Conservation (phyloP, 2,888 invertebrate species). For the Ellobium chinense region DNA sequence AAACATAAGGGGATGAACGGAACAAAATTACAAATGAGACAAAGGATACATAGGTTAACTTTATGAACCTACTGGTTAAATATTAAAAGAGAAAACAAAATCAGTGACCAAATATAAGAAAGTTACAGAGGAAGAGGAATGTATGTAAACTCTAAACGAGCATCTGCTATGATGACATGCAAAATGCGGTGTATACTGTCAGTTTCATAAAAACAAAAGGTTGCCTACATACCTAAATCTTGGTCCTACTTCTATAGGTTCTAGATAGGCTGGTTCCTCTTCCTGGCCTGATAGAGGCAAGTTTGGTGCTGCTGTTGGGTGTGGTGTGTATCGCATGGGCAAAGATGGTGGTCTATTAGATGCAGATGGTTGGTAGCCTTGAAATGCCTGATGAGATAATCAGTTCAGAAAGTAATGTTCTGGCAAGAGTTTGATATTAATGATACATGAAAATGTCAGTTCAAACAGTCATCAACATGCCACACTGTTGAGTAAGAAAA, state of each 20-base stretch:
- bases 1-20: not conserved
- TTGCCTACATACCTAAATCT: constrained; percentile 4
- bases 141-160: too few relatives aligned
- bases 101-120: not conserved
- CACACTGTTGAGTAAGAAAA: too few relatives aligned
- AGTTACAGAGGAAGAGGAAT: not conserved
- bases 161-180: too few relatives aligned
- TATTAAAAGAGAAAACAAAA: not conserved
- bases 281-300: not conserved
- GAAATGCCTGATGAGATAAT: not conserved
- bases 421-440: too few relatives aligned
- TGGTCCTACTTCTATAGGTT: constrained; percentile 9
- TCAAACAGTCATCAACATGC: too few relatives aligned
- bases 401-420: not conserved
- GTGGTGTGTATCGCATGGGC: constrained; percentile 3
- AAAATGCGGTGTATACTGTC: too few relatives aligned
- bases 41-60: not conserved
- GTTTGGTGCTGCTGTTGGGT: not conserved
- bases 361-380: constrained; percentile 2
- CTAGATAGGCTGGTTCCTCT: constrained; percentile 18
- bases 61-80: not conserved
- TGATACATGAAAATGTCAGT: too few relatives aligned
- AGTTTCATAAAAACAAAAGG: too few relatives aligned
- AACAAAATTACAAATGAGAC: not conserved
- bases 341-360: constrained; percentile 18